A percentile compares a stretch with the other conserved stretches of the same genome.
Evolutionary conservation across 2,888 invertebrate species (phyloP).

Genomic region (Linyphia triangularis): DNA sequence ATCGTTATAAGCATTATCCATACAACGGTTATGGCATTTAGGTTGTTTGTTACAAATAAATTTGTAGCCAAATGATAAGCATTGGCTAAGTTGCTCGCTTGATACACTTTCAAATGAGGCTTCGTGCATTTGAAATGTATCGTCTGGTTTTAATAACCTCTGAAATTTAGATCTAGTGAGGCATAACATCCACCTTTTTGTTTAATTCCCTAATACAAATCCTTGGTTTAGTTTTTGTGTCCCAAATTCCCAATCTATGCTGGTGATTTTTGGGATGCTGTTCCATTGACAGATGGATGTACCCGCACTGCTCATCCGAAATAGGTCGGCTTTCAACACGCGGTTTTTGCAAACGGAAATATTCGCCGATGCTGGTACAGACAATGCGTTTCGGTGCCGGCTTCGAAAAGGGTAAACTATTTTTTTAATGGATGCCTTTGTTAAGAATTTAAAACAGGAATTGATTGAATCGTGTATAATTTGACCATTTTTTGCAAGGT

Average conservation of each 20-base stretch:
- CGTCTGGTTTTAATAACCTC: neutral
- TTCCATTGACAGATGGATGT: conserved; percentile 1
- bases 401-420: conserved; percentile 10
- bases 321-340: conserved; percentile 21
- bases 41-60: too few relatives aligned
- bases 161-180: neutral
- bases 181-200: neutral
- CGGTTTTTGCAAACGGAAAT: neutral
- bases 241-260: conserved; percentile 14
- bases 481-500: too few relatives aligned
- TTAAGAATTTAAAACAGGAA: too few relatives aligned
- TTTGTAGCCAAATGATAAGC: too few relatives aligned
- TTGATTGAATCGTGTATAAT: too few relatives aligned
- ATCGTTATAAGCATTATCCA: too few relatives aligned
- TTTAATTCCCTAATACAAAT: neutral
- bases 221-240: neutral
- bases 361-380: neutral
- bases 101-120: too few relatives aligned
- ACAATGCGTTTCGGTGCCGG: neutral
- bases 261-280: conserved; percentile 19
- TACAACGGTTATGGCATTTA: too few relatives aligned
- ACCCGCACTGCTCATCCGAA: conserved; percentile 31
- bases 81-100: too few relatives aligned
- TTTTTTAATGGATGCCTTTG: too few relatives aligned
- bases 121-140: neutral